Evolutionary conservation across 2,888 invertebrate species (phyloP), one percentile per base, ranked within the genome.

Genomic region (Pyrrhosoma nymphula): DNA sequence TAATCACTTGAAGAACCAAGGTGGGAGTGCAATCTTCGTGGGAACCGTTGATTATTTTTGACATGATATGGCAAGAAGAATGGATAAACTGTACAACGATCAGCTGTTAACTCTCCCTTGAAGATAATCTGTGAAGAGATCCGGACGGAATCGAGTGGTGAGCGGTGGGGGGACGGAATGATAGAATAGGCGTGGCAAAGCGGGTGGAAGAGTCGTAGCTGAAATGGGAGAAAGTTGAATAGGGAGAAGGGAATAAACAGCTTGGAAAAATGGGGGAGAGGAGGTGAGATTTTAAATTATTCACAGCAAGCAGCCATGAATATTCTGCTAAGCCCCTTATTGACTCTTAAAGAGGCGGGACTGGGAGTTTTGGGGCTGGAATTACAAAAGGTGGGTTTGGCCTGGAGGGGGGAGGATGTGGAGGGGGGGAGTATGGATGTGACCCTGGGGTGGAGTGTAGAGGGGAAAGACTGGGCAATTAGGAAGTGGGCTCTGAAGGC

Each of bases 241-340:
- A 8, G 56, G 26, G 23, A 47, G 89, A n/a, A 20, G 26, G n/a
- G 89, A 56, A 89, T 47, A 89, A 56, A 56, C 89, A 56, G 47
- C n/a, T 56, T 56, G 55, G 89, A n/a, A 89, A 56, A 89, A 89
- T 56, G 69, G 47, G 39, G 47, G 69, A 55, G 91, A 35, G 91
- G 16, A 69, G 69, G 93, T n/a, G n/a, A n/a, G n/a, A n/a, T 12
- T 93, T 75, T 93, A 69, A 69, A 93, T 93, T 69, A 93, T 93
- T 93, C 93, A 93, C 69, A 93, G 47, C 93, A 23, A 69, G 93
- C 93, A 93, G 93, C 93, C 69, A 69, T 93, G 93, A 93, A 93
- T 93, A 93, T 93, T 93, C 93, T 93, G 63, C 93, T 93, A 93
- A 93, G 69, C 55, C 47, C 69, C 93, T 93, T 93, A 93, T 93